Evolutionary conservation across 2,888 invertebrate genomes (phyloP).

Genomic region (Sussaba pulchella): DNA sequence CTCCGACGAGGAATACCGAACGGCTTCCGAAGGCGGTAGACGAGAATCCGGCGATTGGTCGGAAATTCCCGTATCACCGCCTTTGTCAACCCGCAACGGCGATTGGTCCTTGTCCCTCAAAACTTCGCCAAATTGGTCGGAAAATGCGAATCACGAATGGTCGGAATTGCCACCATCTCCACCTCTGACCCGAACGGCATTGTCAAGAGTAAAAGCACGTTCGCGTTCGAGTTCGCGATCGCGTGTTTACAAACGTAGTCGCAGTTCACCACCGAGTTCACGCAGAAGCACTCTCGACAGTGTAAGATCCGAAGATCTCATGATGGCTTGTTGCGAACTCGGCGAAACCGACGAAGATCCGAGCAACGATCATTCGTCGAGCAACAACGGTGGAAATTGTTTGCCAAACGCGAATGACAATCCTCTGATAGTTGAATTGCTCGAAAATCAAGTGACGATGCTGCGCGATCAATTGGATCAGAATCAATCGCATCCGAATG

Average conservation of each 20-base stretch:
- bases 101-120: constrained; percentile 78
- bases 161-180: constrained; percentile 88
- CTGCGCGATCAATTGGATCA: constrained; percentile 78
- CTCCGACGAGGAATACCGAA: constrained; percentile 94
- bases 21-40: constrained; percentile 93
- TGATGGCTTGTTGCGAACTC: constrained; percentile 85
- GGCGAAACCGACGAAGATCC: constrained; percentile 86
- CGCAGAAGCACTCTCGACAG: constrained; percentile 88
- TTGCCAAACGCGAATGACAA: constrained; percentile 79
- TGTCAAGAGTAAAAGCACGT: constrained; percentile 88
- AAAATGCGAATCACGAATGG: constrained; percentile 80
- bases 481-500: constrained; percentile 78
- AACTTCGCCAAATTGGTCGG: constrained; percentile 77
- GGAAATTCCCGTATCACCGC: constrained; percentile 87
- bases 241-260: constrained; percentile 87
- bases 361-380: constrained; percentile 80
- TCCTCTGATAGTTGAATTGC: constrained; percentile 79
- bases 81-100: constrained; percentile 81
- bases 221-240: constrained; percentile 85
- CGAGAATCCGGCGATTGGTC: constrained; percentile 94
- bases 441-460: constrained; percentile 79
- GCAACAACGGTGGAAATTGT: constrained; percentile 81
- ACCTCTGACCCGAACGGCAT: constrained; percentile 87
- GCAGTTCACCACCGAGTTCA: constrained; percentile 87
- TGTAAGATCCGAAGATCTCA: constrained; percentile 87